A percentile compares a stretch with the other conserved stretches of the same genome.
These are phyloP conservation scores for Sus cebifrons DNA, from an alignment of 2,797 vertebrate species.

Conservation along the genomic window DNA sequence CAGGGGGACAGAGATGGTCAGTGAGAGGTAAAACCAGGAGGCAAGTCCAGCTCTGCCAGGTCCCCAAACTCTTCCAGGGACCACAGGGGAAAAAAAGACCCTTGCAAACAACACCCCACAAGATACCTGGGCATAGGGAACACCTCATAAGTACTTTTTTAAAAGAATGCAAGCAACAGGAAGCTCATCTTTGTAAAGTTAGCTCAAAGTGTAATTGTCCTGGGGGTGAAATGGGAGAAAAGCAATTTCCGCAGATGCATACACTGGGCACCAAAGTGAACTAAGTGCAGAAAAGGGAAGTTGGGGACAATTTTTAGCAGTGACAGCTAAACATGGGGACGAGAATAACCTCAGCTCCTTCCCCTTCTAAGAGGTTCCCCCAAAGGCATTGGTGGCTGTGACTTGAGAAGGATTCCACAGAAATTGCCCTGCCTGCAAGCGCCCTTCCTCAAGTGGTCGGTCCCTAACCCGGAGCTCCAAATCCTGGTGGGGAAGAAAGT, in stretches of 20 bases:
- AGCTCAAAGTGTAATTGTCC: not conserved
- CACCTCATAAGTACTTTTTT: not conserved
- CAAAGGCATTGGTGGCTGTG: not conserved
- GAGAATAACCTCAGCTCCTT: not conserved
- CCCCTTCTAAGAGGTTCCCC: not conserved
- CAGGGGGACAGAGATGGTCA: not conserved
- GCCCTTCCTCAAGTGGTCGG: not conserved
- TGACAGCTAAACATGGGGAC: not conserved
- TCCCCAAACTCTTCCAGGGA: not conserved
- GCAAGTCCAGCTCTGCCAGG: not conserved
- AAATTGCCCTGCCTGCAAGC: rapidly evolving
- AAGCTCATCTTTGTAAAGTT: not conserved
- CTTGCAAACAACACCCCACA: not conserved
- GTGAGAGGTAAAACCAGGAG: not conserved
- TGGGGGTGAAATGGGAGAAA: not conserved
- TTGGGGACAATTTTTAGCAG: not conserved
- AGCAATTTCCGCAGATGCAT: not conserved
- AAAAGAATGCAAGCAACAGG: not conserved
- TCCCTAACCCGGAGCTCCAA: not conserved
- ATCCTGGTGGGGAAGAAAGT: not conserved
- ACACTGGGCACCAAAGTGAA: not conserved
- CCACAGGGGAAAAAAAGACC: not conserved
- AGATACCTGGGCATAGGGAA: not conserved
- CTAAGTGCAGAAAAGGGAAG: slow-evolving; percentile 10
- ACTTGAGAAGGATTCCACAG: not conserved